Evolutionary conservation across 2,888 invertebrate genomes (phyloP), one percentile per base, ranked within the genome.

Genomic region (Blera fallax): DNA sequence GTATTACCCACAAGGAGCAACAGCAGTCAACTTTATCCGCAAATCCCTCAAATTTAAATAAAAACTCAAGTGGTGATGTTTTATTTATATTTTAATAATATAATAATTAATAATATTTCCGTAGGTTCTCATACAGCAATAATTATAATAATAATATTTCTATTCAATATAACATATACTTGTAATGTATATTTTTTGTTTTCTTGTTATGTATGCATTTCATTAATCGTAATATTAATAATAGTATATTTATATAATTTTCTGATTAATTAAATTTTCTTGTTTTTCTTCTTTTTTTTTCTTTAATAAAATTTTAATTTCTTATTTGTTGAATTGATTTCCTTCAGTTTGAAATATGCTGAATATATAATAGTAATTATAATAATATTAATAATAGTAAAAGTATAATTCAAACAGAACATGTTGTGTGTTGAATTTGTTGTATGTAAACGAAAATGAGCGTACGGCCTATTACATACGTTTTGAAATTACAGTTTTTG

Each of bases 141-240:
- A 90, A 88, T 89, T 88, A 89, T 90, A 90, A 89, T 89, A 90
- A 88, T 91, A 89, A 90, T 90, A 90, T 90, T 89, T 90, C 89
- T 90, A 90, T 89, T 87, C 87, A 90, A 88, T 89, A 88, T 82
- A 87, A 81, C 82, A 90, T 88, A 90, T 88, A 89, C 88, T 83
- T 87, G 89, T 65, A 85, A 84, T 85, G 78, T 87, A 87, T 87
- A 87, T 88, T 76, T 69, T 81, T 67, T 60, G 32, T 76, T 32
- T 83, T 81, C 54, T 72, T 87, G 74, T 89, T 80, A 74, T 84
- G 82, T 74, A 81, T 81, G 76, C 77, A 73, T 62, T 77, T 87
- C 43, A 70, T 87, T 87, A 89, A 87, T 89, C 87, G 88, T 81
- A 77, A 70, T 77, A 69, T 87, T 82, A 77, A 87, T 82, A 73